phyloP scores from a whole-genome alignment of 1,140 invertebrate genomes.

The Lordiphosa collinella region DNA sequence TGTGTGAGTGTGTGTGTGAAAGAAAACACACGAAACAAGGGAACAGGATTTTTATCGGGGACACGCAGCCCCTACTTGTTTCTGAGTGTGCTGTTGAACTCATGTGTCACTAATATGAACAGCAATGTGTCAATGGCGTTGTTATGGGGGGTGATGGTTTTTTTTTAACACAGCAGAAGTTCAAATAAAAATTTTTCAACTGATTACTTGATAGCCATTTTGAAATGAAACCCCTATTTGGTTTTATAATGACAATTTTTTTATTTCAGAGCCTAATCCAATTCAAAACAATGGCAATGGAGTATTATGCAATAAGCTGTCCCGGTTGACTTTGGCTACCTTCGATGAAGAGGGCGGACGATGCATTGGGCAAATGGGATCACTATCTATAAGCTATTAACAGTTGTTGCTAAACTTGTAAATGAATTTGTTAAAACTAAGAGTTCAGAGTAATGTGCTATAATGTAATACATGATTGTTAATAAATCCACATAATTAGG shows the following conservation, averaged over 20 bases:
- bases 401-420: constrained; percentile 54
- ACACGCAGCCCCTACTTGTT: no score
- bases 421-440: constrained; percentile 49
- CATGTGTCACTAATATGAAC: no score
- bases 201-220: no score
- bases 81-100: no score
- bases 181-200: no score
- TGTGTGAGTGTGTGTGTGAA: no score
- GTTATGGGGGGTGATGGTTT: no score
- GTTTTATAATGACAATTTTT: background rate
- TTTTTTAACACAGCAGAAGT: no score
- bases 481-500: constrained; percentile 19
- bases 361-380: constrained; percentile 88
- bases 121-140: no score
- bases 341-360: constrained; percentile 92
- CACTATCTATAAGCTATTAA: constrained; percentile 86
- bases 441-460: constrained; percentile 37
- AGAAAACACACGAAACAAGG: no score
- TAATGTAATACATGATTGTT: constrained; percentile 42
- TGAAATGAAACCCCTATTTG: no score
- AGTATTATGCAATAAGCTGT: constrained; percentile 90
- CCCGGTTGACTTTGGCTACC: constrained; percentile 91
- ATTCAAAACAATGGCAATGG: constrained; percentile 79
- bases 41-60: no score
- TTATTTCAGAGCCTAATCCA: constrained; percentile 72